A percentile compares a stretch with the other conserved stretches of the same genome.
Evolutionary conservation across 2,888 invertebrate genomes (phyloP).

Genomic region (Nineta flava): DNA sequence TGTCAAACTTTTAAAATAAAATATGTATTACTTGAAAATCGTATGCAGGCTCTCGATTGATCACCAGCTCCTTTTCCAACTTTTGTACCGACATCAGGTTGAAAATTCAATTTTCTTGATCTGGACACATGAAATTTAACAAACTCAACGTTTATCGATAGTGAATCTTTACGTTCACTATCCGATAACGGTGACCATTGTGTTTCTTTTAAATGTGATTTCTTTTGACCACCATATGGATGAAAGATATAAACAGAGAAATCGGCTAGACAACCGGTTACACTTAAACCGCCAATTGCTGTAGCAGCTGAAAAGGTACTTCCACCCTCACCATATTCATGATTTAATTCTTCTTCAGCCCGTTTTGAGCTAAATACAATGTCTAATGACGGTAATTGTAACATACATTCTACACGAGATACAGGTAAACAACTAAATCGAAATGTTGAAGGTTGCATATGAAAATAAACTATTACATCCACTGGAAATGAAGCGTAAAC

Average conservation of each 20-base stretch:
- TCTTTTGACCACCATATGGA: constrained; percentile 86
- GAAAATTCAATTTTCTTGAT: constrained; percentile 75
- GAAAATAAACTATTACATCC: constrained; percentile 95
- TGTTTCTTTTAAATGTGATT: constrained; percentile 59
- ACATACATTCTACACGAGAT: constrained; percentile 87
- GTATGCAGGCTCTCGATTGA: constrained; percentile 64
- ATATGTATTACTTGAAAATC: constrained; percentile 72
- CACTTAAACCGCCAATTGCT: constrained; percentile 73
- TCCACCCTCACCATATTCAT: constrained; percentile 26
- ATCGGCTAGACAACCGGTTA: constrained; percentile 91
- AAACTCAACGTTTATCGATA: constrained; percentile 93
- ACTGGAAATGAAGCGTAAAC: constrained; percentile 93
- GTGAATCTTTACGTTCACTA: constrained; percentile 84
- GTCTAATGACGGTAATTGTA: constrained; percentile 91
- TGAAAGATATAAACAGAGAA: constrained; percentile 98
- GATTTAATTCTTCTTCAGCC: constrained; percentile 50
- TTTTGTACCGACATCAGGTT: constrained; percentile 31
- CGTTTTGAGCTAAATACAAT: constrained; percentile 92
- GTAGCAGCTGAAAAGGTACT: constrained; percentile 38
- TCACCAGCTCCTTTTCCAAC: constrained; percentile 25
- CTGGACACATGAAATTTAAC: constrained; percentile 90
- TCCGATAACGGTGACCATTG: constrained; percentile 79
- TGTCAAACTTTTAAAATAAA: no score
- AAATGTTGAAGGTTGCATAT: constrained; percentile 94
- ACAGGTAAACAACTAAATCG: constrained; percentile 92